phyloP scores from a whole-genome alignment of 1,140 invertebrate species.

The Halotydeus destructor region DNA sequence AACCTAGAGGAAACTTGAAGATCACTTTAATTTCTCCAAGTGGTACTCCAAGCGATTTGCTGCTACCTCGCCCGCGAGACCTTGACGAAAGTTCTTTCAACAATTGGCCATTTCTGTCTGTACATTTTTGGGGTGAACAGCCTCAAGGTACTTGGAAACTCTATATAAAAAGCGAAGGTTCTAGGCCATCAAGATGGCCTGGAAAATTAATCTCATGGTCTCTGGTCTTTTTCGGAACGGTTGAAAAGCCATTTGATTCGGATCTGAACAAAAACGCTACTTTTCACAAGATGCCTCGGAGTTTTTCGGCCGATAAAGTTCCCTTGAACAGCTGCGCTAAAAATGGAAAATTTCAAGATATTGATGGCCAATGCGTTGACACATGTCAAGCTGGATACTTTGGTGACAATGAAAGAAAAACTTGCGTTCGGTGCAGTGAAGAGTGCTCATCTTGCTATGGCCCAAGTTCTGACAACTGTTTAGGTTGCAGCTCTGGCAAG shows the following conservation, averaged over 20 bases:
- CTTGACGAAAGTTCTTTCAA: conserved; percentile 85
- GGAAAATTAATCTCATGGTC: conserved; percentile 16
- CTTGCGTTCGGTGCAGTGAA: conserved; percentile 42
- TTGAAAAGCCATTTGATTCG: conserved; percentile 10
- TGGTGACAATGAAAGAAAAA: conserved; percentile 30
- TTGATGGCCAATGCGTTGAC: conserved; percentile 11
- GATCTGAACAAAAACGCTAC: conserved; percentile 4
- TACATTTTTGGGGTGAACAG: conserved; percentile 97
- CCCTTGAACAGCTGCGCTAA: conserved; percentile 9
- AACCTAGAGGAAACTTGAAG: conserved; percentile 77
- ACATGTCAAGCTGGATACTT: conserved; percentile 10
- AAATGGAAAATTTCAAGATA: conserved; percentile 2
- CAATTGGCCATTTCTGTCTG: conserved; percentile 99
- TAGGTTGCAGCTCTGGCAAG: conserved; percentile 39
- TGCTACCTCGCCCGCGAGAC: conserved; percentile 80
- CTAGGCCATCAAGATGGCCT: neutral
- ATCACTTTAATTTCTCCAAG: conserved; percentile 88
- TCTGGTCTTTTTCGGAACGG: conserved; percentile 17
- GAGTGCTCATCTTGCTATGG: conserved; percentile 49
- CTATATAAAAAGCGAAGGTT: conserved; percentile 12
- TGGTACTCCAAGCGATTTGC: conserved; percentile 62
- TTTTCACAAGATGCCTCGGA: conserved; percentile 2
- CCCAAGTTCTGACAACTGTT: conserved; percentile 38
- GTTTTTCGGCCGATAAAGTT: neutral
- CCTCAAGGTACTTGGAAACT: conserved; percentile 80